Evolutionary conservation across 2,888 invertebrate genomes (phyloP).

Genomic region (Griposia aprilina): DNA sequence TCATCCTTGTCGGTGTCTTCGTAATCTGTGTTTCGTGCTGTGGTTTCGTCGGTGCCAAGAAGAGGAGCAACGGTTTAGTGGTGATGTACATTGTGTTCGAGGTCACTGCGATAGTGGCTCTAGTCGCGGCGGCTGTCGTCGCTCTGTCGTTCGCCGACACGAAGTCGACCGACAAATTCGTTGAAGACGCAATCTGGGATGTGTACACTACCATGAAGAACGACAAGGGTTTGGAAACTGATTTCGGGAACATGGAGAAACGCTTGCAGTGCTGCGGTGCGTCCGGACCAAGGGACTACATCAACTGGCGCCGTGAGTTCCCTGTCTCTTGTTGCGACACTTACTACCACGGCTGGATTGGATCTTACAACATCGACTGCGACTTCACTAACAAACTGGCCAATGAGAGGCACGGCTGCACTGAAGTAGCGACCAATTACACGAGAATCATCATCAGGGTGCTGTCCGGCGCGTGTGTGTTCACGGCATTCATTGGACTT

Average conservation of each 20-base stretch:
- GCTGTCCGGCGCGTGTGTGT: slow-evolving; percentile 77
- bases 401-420: slow-evolving; percentile 85
- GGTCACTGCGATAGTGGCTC: slow-evolving; percentile 73
- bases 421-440: slow-evolving; percentile 82
- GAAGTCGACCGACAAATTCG: slow-evolving; percentile 80
- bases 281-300: slow-evolving; percentile 84
- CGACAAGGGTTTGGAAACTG: slow-evolving; percentile 73
- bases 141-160: slow-evolving; percentile 83
- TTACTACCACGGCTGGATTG: slow-evolving; percentile 83
- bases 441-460: slow-evolving; percentile 80
- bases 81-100: slow-evolving; percentile 76
- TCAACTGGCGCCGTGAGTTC: slow-evolving; percentile 82
- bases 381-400: slow-evolving; percentile 85
- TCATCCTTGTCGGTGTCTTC: slow-evolving; percentile 80
- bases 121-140: slow-evolving; percentile 76
- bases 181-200: slow-evolving; percentile 86
- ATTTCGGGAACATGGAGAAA: slow-evolving; percentile 81
- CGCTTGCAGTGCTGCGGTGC: slow-evolving; percentile 87
- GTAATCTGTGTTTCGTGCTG: slow-evolving; percentile 79
- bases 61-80: slow-evolving; percentile 77
- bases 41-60: slow-evolving; percentile 81
- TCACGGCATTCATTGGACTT: slow-evolving; percentile 80
- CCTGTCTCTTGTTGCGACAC: slow-evolving; percentile 86
- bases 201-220: slow-evolving; percentile 81
- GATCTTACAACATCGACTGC: slow-evolving; percentile 81